These are phyloP conservation scores for Latheticus oryzae DNA, from an alignment of 2,888 invertebrate species.

Conservation along the genomic window DNA sequence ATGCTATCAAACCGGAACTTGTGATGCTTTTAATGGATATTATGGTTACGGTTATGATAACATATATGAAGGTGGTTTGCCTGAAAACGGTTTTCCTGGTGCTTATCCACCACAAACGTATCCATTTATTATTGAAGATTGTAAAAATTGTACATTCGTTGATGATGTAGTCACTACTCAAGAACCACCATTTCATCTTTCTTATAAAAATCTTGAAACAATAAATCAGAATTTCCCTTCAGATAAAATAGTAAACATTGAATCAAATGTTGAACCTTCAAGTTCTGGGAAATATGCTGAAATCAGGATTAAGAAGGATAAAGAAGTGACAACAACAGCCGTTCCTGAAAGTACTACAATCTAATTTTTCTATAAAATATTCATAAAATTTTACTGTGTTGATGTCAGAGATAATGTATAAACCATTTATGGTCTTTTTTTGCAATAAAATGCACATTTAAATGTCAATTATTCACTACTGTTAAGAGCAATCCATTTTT, in stretches of 20 bases:
- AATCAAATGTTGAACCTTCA: conserved; percentile 3
- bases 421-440: too few species aligned
- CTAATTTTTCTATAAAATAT: too few species aligned
- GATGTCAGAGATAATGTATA: too few species aligned
- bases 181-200: not conserved
- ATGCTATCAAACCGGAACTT: conserved; percentile 47
- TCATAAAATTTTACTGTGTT: too few species aligned
- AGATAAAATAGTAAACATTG: conserved; percentile 24
- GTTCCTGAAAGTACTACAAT: not conserved
- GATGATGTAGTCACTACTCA: not conserved
- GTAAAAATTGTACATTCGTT: conserved; percentile 11
- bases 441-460: too few species aligned
- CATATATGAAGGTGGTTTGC: conserved; percentile 3
- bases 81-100: conserved; percentile 11
- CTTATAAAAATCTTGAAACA: not conserved
- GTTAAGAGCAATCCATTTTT: too few species aligned
- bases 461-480: too few species aligned
- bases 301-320: conserved; percentile 25
- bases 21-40: conserved; percentile 6
- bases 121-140: conserved; percentile 25
- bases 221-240: not conserved
- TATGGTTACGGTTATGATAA: conserved; percentile 4
- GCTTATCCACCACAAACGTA: conserved; percentile 25
- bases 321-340: not conserved
- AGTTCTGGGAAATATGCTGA: conserved; percentile 32